Evolutionary conservation across 2,113 vertebrate genomes (phyloP), one percentile per base, ranked within the genome.

Genomic region (Empidonax traillii): DNA sequence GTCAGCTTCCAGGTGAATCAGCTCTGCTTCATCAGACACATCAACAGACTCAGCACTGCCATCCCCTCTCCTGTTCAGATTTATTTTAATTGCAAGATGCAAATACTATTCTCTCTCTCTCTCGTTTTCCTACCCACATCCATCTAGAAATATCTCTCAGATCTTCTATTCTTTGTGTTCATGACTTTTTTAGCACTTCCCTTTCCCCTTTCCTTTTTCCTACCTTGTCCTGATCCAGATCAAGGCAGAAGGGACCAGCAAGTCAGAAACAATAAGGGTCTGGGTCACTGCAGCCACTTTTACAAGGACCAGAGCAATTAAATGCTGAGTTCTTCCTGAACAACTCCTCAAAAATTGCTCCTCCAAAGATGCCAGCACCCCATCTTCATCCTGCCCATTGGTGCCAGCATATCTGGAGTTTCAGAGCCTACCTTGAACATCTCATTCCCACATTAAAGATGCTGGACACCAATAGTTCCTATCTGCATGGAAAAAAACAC

Each of bases 1-100:
- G 96, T 95, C 97, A 96, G 95, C 97, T 94, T 94, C 72, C 92
- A 97, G 97, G 97, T 95, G 97, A 97, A 97, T 98, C 98, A 97
- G 97, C 95, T 96, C 73, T 96, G 97, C 97, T 97, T 97, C 97
- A 97, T 97, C 98, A 97, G 95, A 95, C 92, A 94, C 94, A 97
- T 97, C 98, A 97, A 96, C 97, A 97, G 84, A 87, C 91, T 94
- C 83, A 28, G 93, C 76, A 56, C 92, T 96, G 96, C 97, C 97
- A 94, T 93, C 96, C 93, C 96, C 88, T 92, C 90, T 96, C 84
- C 78, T 51, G 66, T 81, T 96, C 92, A 52, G 86, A 92, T 93
- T 96, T 97, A 96, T 96, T 98, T 97, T 98, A 98, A 98, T 97
- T 97, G 96, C 96, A 59, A 61, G 91, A 95, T 92, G 95, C 96